A percentile compares a stretch with the other conserved stretches of the same genome.
These are phyloP conservation scores for Cephus cinctus DNA, from an alignment of 1,140 invertebrate genomes.

Conservation along the genomic window DNA sequence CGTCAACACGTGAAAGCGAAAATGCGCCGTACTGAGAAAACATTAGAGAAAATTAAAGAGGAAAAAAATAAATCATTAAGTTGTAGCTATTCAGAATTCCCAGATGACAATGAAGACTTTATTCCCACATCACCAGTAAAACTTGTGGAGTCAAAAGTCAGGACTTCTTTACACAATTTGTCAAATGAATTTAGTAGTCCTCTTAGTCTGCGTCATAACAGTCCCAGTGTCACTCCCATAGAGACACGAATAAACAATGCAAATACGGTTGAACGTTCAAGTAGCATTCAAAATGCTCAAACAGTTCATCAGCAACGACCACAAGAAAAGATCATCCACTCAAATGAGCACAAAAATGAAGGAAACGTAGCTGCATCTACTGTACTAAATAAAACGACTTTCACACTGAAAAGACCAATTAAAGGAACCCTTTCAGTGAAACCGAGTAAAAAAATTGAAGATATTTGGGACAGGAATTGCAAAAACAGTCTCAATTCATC, in stretches of 20 bases:
- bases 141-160: too few relatives aligned
- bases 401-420: constrained; percentile 13
- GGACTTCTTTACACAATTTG: too few relatives aligned
- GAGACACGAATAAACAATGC: constrained; percentile 1
- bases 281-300: not conserved
- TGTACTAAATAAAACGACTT: constrained; percentile 2
- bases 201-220: too few relatives aligned
- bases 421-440: constrained; percentile 7
- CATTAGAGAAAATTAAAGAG: constrained; percentile 8
- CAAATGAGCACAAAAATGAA: not conserved
- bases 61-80: too few relatives aligned
- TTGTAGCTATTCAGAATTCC: constrained; percentile 7
- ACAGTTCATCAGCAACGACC: not conserved
- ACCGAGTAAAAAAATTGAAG: constrained; percentile 13
- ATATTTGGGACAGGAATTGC: constrained; percentile 10
- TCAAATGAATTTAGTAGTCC: too few relatives aligned
- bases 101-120: constrained; percentile 6
- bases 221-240: not conserved
- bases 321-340: not conserved
- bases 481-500: constrained; percentile 5
- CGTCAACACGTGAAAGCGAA: constrained; percentile 44
- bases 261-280: not conserved
- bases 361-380: not conserved
- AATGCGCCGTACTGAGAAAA: constrained; percentile 31
- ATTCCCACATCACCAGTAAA: too few relatives aligned